A percentile compares a stretch with the other conserved stretches of the same genome.
Conservation (phyloP, 1,140 invertebrate species). For the Whitmania pigra region DNA sequence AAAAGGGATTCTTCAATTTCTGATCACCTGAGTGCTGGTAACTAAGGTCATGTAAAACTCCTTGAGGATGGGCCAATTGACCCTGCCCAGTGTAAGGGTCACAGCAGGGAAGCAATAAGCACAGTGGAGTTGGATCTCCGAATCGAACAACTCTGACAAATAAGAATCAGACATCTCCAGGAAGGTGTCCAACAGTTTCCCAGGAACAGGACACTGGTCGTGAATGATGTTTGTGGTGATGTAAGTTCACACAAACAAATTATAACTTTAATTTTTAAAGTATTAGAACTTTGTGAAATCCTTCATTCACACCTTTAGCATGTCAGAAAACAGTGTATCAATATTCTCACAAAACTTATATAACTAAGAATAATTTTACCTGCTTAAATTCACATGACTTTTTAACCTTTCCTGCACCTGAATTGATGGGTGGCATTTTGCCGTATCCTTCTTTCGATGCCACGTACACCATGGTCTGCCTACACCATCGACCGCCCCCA, state of each 20-base stretch:
- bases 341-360: too few species aligned
- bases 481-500: neutral
- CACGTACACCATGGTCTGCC: slow-evolving; percentile 5
- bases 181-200: slow-evolving; percentile 56
- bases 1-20: neutral
- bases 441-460: neutral
- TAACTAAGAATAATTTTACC: too few species aligned
- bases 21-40: slow-evolving; percentile 48
- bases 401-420: too few species aligned
- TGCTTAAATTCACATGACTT: too few species aligned
- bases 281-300: too few species aligned
- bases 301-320: too few species aligned
- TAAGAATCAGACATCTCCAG: slow-evolving; percentile 56
- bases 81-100: slow-evolving; percentile 57
- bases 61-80: slow-evolving; percentile 56
- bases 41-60: slow-evolving; percentile 55
- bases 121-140: slow-evolving; percentile 60
- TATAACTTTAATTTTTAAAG: too few species aligned
- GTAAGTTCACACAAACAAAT: too few species aligned
- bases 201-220: slow-evolving; percentile 50
- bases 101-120: slow-evolving; percentile 69
- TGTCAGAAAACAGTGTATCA: too few species aligned
- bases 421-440: too few species aligned
- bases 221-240: too few species aligned
- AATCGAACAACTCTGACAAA: slow-evolving; percentile 47